Percentiles rank a stretch among this genome's conserved stretches.
phyloP scores from a whole-genome alignment of 2,113 vertebrate genomes.

The Cavia aperea region DNA sequence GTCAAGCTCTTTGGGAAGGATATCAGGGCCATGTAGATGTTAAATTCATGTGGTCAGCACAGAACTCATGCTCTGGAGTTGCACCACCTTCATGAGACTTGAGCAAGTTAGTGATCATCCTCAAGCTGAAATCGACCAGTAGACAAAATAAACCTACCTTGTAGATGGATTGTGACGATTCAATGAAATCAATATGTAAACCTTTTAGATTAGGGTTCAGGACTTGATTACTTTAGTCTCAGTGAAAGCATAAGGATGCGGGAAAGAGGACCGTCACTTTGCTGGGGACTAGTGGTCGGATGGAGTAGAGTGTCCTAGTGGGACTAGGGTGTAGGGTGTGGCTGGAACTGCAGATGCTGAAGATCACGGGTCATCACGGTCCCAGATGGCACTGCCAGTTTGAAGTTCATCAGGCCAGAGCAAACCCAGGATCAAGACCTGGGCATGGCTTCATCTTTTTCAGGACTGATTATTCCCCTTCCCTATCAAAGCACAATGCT shows the following conservation, averaged over 20 bases:
- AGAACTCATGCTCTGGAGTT: not conserved
- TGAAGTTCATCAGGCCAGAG: not conserved
- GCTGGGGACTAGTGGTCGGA: not conserved
- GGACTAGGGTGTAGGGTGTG: too few species aligned
- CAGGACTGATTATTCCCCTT: not conserved
- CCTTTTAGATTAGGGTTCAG: not conserved
- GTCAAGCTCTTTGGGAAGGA: not conserved
- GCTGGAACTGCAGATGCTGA: not conserved
- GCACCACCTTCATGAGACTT: not conserved
- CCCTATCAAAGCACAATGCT: not conserved
- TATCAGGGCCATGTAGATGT: not conserved
- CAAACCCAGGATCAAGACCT: not conserved
- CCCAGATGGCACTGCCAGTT: not conserved
- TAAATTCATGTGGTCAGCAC: not conserved
- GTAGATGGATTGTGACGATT: not conserved
- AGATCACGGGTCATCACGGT: fast-evolving
- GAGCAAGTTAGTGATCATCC: not conserved
- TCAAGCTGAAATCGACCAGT: not conserved
- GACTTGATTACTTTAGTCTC: not conserved
- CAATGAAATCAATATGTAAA: not conserved
- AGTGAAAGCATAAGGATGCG: not conserved
- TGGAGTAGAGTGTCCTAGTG: not conserved
- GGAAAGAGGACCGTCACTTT: not conserved
- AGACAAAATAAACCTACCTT: conserved; percentile 15
- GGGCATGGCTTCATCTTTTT: not conserved